These are phyloP conservation scores for Drosophila mayri DNA, from an alignment of 1,140 invertebrate genomes.

Conservation along the genomic window DNA sequence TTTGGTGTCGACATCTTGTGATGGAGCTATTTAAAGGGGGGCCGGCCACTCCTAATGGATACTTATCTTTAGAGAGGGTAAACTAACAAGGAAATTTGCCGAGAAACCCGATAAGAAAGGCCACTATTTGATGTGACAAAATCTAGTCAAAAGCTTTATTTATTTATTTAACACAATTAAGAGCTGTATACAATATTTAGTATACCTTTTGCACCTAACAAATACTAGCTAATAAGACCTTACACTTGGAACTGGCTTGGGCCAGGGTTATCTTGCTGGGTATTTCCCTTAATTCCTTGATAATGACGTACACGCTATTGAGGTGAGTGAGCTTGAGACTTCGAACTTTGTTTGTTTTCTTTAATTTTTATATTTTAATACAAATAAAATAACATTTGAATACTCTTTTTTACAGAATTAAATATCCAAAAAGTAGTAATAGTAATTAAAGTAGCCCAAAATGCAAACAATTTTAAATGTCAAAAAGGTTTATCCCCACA, in stretches of 20 bases:
- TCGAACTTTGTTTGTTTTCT: no score
- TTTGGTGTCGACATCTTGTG: background rate
- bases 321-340: no score
- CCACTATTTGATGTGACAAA: background rate
- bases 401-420: no score
- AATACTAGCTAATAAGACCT: background rate
- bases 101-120: background rate
- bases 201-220: background rate
- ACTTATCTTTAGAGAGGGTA: slow-evolving; percentile 3
- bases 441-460: no score
- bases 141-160: slow-evolving; percentile 6
- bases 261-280: background rate
- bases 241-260: background rate
- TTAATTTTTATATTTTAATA: no score
- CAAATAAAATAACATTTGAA: no score
- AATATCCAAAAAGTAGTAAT: no score
- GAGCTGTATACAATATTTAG: no score
- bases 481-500: no score
- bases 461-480: no score
- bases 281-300: no score
- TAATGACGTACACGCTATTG: no score
- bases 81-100: background rate
- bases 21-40: background rate
- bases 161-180: slow-evolving; percentile 3
- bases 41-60: background rate